Evolutionary conservation across 2,113 vertebrate genomes (phyloP).

Genomic region (Scytalopus superciliaris): DNA sequence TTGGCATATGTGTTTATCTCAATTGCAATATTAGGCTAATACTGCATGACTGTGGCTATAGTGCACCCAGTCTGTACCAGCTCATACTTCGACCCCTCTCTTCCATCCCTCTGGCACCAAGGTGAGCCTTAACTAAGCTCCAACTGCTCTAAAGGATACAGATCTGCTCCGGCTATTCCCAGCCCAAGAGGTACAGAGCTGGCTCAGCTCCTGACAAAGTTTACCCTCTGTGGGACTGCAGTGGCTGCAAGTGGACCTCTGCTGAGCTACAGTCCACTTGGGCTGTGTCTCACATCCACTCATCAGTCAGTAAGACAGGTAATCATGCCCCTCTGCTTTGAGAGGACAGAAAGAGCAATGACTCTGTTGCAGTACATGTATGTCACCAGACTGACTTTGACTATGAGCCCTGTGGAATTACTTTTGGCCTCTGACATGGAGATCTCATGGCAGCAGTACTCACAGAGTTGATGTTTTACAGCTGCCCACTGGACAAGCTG

Average conservation of each 20-base stretch:
- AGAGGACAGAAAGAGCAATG: neutral
- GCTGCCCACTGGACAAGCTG: neutral
- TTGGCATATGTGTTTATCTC: neutral
- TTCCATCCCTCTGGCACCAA: neutral
- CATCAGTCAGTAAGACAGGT: neutral
- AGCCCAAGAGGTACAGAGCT: neutral
- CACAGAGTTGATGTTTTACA: neutral
- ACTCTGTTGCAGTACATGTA: neutral
- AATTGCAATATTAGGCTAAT: neutral
- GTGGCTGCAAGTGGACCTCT: neutral
- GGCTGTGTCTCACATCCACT: neutral
- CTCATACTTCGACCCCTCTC: neutral
- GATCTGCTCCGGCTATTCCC: neutral
- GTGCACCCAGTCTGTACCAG: neutral
- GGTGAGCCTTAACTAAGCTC: neutral
- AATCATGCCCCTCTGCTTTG: neutral
- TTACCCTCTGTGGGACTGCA: neutral
- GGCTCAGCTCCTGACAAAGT: neutral
- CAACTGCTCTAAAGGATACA: rapidly evolving
- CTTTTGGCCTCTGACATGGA: neutral
- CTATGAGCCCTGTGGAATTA: neutral
- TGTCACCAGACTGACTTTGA: neutral
- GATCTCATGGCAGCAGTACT: neutral
- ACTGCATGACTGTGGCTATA: neutral
- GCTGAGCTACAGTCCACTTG: neutral